Percentiles rank a stretch among this genome's conserved stretches.
Conservation (phyloP, 1,140 invertebrate genomes). For the honey bee (Apis mellifera) region Amel_HAv3.1 CM009931.2:6884001-6884500, state of each 20-base stretch:
- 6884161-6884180: slow-evolving; percentile 72
- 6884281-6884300: too few relatives aligned
- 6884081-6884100: slow-evolving; percentile 89
- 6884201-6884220: slow-evolving; percentile 17
- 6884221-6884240: slow-evolving; percentile 39
- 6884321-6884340: too few relatives aligned
- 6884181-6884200: slow-evolving; percentile 40
- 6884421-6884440: too few relatives aligned
- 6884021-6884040: slow-evolving; percentile 80
- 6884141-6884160: slow-evolving; percentile 71
- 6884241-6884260: not conserved
- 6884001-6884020: not conserved
- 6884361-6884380: too few relatives aligned
- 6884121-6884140: slow-evolving; percentile 83
- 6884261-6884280: slow-evolving; percentile 1
- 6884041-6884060: slow-evolving; percentile 89
- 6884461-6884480: too few relatives aligned
- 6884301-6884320: too few relatives aligned
- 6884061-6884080: slow-evolving; percentile 90
- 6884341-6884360: too few relatives aligned
- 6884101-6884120: slow-evolving; percentile 90
- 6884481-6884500: too few relatives aligned
- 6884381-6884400: too few relatives aligned
- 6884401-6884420: too few relatives aligned
- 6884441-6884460: too few relatives aligned